A percentile compares a stretch with the other conserved stretches of the same genome.
phyloP scores from a whole-genome alignment of 2,888 invertebrate genomes.

The Argyra leucocephala region DNA sequence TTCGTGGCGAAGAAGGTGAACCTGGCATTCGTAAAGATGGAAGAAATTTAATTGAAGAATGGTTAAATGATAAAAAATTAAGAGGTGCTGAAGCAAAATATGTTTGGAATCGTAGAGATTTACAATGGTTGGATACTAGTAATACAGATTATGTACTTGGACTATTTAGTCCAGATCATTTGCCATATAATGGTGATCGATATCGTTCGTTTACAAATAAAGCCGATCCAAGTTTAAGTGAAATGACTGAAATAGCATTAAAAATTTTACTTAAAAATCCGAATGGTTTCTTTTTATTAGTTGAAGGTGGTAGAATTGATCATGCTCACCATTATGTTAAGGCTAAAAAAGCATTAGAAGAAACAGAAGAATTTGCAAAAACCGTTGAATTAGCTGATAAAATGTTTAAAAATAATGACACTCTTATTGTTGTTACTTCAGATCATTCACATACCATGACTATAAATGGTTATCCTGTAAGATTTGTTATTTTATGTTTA shows the following conservation, averaged over 20 bases:
- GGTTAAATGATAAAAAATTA: conserved; percentile 45
- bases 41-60: conserved; percentile 55
- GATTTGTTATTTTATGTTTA: conserved; percentile 30
- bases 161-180: conserved; percentile 48
- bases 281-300: conserved; percentile 63
- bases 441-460: conserved; percentile 73
- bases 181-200: conserved; percentile 52
- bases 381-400: conserved; percentile 56
- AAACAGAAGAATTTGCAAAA: conserved; percentile 64
- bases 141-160: conserved; percentile 50
- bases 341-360: conserved; percentile 62
- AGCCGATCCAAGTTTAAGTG: conserved; percentile 52
- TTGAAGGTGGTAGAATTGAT: conserved; percentile 50
- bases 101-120: conserved; percentile 29
- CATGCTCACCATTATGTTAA: conserved; percentile 54
- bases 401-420: conserved; percentile 57
- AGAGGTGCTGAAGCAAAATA: conserved; percentile 36
- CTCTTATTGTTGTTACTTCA: conserved; percentile 68
- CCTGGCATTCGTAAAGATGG: conserved; percentile 51
- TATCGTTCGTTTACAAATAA: conserved; percentile 40
- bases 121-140: conserved; percentile 36
- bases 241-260: conserved; percentile 59
- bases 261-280: conserved; percentile 48
- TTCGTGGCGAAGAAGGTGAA: conserved; percentile 49
- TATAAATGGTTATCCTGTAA: conserved; percentile 61